These are phyloP conservation scores for Barypeithes pellucidus DNA, from an alignment of 2,888 invertebrate species.

Conservation along the genomic window DNA sequence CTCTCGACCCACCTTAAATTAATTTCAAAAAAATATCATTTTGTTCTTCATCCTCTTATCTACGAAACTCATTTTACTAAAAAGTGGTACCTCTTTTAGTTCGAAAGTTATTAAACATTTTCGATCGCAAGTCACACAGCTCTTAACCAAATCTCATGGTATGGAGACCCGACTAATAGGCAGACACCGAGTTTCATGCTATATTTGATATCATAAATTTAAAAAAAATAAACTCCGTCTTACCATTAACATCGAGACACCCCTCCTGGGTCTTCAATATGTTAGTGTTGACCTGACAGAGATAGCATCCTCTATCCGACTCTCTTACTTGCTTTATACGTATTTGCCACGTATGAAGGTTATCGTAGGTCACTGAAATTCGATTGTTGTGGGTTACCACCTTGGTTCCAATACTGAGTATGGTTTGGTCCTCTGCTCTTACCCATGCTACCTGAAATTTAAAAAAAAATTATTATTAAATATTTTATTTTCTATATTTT, in stretches of 20 bases:
- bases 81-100: too few species aligned
- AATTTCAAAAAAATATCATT: too few species aligned
- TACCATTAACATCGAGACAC: conserved; percentile 91
- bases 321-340: conserved; percentile 88
- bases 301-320: conserved; percentile 90
- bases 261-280: conserved; percentile 91
- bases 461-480: neutral
- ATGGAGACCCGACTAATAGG: too few species aligned
- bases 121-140: too few species aligned
- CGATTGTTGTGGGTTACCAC: conserved; percentile 89
- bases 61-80: too few species aligned
- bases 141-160: too few species aligned
- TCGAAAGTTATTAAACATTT: too few species aligned
- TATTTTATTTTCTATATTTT: neutral
- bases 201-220: too few species aligned
- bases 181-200: too few species aligned
- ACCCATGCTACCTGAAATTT: conserved; percentile 87
- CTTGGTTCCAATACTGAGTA: conserved; percentile 87
- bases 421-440: conserved; percentile 92
- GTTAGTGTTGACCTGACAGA: conserved; percentile 93
- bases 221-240: too few species aligned
- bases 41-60: too few species aligned
- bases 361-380: conserved; percentile 87
- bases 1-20: too few species aligned
- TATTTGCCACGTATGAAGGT: conserved; percentile 88